A percentile compares a stretch with the other conserved stretches of the same genome.
phyloP scores from a whole-genome alignment of 2,888 invertebrate species.

The Slavum lentiscoides region DNA sequence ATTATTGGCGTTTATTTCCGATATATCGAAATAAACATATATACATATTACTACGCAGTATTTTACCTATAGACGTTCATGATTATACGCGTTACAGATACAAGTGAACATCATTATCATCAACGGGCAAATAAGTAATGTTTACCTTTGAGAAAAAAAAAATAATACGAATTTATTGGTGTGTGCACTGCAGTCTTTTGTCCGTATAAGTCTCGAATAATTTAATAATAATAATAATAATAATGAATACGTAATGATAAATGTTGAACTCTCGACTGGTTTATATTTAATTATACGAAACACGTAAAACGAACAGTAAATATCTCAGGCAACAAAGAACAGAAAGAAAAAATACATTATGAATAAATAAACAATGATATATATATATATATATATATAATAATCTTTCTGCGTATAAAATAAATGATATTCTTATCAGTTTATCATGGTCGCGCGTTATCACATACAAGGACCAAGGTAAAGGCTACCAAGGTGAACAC shows the following conservation, averaged over 20 bases:
- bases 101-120: constrained; percentile 27
- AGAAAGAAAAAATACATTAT: neutral
- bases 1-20: too few species aligned
- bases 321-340: constrained; percentile 37
- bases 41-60: constrained; percentile 20
- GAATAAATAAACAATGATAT: constrained; percentile 29
- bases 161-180: constrained; percentile 9
- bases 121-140: neutral
- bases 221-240: constrained; percentile 2
- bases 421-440: constrained; percentile 29
- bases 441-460: constrained; percentile 35
- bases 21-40: neutral
- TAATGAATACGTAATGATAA: neutral
- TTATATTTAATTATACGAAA: constrained; percentile 3
- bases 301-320: neutral
- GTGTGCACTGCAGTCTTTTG: constrained; percentile 11
- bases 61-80: constrained; percentile 36
- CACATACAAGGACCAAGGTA: neutral
- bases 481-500: too few species aligned
- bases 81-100: constrained; percentile 5
- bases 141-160: constrained; percentile 38
- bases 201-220: neutral
- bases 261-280: constrained; percentile 8
- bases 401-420: constrained; percentile 42
- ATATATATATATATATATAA: neutral